Evolutionary conservation across 2,888 invertebrate genomes (phyloP), one percentile per base, ranked within the genome.

Genomic region (Sacculina carcini): DNA sequence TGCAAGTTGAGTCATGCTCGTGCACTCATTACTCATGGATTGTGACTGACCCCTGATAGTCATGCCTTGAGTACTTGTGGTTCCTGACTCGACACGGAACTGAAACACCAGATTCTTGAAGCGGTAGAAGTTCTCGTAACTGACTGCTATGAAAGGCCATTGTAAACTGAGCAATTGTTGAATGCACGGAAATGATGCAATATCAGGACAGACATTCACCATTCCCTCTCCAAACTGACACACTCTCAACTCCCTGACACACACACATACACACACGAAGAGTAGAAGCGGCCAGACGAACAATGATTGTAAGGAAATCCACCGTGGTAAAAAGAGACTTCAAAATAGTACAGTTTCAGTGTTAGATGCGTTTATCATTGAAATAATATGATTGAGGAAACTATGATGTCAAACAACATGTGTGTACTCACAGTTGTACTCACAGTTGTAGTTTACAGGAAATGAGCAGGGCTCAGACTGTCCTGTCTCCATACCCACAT

Each of bases 51-150:
- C 40, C 6, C 40, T 9, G 14, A 40, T 12, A 3, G 24, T 24
- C 6, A 24, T 40, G 12, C 40, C 40, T n/a, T 9, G 14, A 1
- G 40, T 40, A 12, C 24, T 40, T 1, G 2, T 24, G 1, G 40
- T 40, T 19, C 46, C 51, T 7, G 21, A n/a, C n/a, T 16, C 36
- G 24, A 51, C 51, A 24, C 24, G 26, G 19, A 53, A 42, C 32
- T 53, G 53, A n/a, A 53, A 53, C 26, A 53, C 53, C 32, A 53
- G 40, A 29, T 49, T 40, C 19, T 23, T 38, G 53, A 53, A 53
- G 36, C 53, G 29, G 32, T 51, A 42, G 9, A 53, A 32, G 53
- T 53, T 53, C 32, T 31, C 38, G n/a, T 28, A 36, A 12, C 36
- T 53, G 6, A 53, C 16, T n/a, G 53, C 44, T 3, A 50, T 23